Evolutionary conservation across 1,140 invertebrate species (phyloP), one percentile per base, ranked within the genome.

Genomic region (Drosophila funebris): DNA sequence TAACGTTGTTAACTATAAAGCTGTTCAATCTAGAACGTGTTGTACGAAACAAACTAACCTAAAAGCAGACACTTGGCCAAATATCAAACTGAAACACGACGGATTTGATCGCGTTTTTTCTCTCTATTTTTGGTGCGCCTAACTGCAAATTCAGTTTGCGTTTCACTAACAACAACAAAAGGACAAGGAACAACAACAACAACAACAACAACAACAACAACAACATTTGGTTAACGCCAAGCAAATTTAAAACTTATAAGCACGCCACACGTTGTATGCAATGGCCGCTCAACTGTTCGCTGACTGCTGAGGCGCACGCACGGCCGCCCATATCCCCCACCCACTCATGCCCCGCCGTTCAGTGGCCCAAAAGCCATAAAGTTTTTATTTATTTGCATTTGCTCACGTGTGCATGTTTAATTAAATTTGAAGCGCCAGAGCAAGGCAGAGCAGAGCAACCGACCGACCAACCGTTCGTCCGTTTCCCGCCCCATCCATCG

Each of bases 371-470:
- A 84, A 74, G 79, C 83, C 83, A 89, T 89, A 83, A 88, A 88
- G 75, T 87, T 85, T 89, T 84, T 85, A 81, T 90, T 89, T 90
- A 89, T 90, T 82, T 90, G 81, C 78, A 81, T 89, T 83, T 82
- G 80, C 78, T 90, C 82, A 88, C 78, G 88, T 90, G 80, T 84
- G 88, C 76, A 84, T 90, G 83, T 90, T 90, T 88, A 90, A 90
- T 90, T 89, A 84, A 90, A 89, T 81, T 81, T 87, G 74, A 87
- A 90, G 85, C 80, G 81, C 70, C 82, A 83, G 78, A 27, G 27
- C 48, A 52, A 16, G 85, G 81, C 80, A 75, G 78, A 27, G 27
- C 48, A 52, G 29, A 90, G 81, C 80, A 75, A 75, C 77, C 67
- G 73, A 27, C 50, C 61, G 46, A 36, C 61, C 82, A 73, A 77